Base-by-base conservation (phyloP, 1,140 invertebrate genomes). In the Diploscapter pachys region DNA sequence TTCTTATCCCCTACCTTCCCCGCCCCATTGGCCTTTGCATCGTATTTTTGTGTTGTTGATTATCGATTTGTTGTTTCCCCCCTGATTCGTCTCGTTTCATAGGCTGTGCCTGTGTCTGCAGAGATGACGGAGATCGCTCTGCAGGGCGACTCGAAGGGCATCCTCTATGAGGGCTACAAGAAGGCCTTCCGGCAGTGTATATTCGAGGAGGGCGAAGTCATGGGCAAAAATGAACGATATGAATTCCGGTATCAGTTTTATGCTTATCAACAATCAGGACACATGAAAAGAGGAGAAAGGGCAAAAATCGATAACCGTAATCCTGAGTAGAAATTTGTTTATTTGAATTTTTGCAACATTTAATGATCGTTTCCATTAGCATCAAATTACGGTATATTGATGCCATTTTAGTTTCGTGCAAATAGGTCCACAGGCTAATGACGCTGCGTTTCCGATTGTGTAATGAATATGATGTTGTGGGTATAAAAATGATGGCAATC, bases 201-300 rank as follows among this genome's bases (percentile, higher is more conserved):
- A n/a, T 79, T 79, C 73, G 78, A 79, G 63, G 76, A 79, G 55
- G 78, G 78, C 55, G 76, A 70, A 53, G 77, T 79, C 5, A 52
- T 65, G 53, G 78, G 78, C 13, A 73, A 66, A 56, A 79, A 79
- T 59, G 78, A 79, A 70, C 78, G 78, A 72, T 79, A 79, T 66
- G 78, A 79, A 55, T 79, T 79, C 72, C 76, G 78, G 78, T 79
- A n/a, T 50, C 49, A 8, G n/a, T n/a, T 9, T 11, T 11, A 13
- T 59, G 57, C 57, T 13, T 59, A 13, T 59, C 2, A 11, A 13
- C 9, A 11, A 59, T 59, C 9, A 59, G 13, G 13, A 11, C 9
- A 59, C 9, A 59, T 11, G 57, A 11, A 13, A 9, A 11, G 13
- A 9, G 13, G 57, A 11, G 9, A 59, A 59, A 59, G 9, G 13